Conservation (phyloP, 2,797 vertebrate species). For the Scolopax bukidnonensis region DNA sequence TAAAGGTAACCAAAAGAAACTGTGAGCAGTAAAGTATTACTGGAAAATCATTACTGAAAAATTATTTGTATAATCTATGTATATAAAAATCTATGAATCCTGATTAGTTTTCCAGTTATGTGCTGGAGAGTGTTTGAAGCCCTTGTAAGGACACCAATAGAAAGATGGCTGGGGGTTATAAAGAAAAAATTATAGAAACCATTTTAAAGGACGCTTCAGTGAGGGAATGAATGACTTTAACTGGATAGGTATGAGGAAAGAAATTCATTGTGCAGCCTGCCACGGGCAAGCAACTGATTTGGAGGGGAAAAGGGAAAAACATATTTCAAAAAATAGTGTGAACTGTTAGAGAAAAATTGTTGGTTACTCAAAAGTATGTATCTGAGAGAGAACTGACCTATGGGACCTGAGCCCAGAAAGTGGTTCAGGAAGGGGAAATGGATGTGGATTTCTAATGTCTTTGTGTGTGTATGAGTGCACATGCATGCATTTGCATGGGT, state of each 20-base stretch:
- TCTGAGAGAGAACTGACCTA: background rate
- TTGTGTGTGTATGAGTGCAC: no score
- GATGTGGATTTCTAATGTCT: background rate
- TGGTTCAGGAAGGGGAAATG: background rate
- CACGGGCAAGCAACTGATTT: background rate
- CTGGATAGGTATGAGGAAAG: background rate
- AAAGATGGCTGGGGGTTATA: background rate
- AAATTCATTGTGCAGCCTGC: background rate
- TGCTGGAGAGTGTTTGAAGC: background rate
- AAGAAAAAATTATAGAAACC: background rate
- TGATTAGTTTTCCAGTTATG: background rate
- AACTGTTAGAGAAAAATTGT: background rate
- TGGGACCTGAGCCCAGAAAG: background rate
- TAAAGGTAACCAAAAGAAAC: background rate
- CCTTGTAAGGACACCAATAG: background rate
- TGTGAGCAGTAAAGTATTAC: background rate
- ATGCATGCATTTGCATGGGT: fast-evolving
- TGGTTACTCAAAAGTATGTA: background rate
- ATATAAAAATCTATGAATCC: background rate
- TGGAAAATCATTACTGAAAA: background rate
- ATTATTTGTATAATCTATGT: background rate
- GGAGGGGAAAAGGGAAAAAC: background rate
- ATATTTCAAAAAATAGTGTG: background rate
- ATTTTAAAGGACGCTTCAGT: background rate
- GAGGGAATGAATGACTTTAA: background rate